Evolutionary conservation across 2,888 invertebrate genomes (phyloP), one percentile per base, ranked within the genome.

Genomic region (Callyntrura sp.): DNA sequence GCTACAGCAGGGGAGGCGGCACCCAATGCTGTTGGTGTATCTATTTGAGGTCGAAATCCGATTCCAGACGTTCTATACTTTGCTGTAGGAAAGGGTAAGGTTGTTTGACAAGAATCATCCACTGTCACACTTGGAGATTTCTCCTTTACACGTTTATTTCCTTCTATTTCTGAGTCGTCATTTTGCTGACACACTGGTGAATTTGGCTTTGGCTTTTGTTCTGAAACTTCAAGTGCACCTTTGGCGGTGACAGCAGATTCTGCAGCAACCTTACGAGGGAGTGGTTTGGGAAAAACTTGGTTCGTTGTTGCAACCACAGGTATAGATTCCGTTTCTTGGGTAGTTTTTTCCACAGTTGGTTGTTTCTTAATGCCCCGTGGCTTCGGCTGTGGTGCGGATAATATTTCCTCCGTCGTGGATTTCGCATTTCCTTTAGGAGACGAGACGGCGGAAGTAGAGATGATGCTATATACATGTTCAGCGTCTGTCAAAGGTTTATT

Each of bases 51-150:
- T 23, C 0, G 45, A 43, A 35, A 4, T 35, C 35, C 35, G 2
- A 35, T 35, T 35, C 35, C 35, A 2, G 6, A 35, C 14, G 25
- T 14, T 60, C 25, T 35, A 23, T 73, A 14, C 65, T 73, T 88
- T 20, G 70, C 25, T 43, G 83, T 65, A 6, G 92, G 92, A 89
- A 92, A 92, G 0, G 89, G 82, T 43, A 92, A 35, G 0, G 92
- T 92, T 35, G 92, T 92, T 86, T 92, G 92, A 28, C 91, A 91
- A 35, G 11, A 88, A 4, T 88, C 91, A 17, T 92, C 91, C n/a
- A 88, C 79, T 48, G 55, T n/a, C 60, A 25, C 11, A n/a, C 1
- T 70, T 9, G 43, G 43, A 0, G 43, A 43, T 6, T 62, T 14
- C 3, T 68, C 68, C 14, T 25, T 1, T 5, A 2, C 28, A 2